phyloP scores from a whole-genome alignment of 2,113 vertebrate genomes.

The Casuarius casuarius region DNA sequence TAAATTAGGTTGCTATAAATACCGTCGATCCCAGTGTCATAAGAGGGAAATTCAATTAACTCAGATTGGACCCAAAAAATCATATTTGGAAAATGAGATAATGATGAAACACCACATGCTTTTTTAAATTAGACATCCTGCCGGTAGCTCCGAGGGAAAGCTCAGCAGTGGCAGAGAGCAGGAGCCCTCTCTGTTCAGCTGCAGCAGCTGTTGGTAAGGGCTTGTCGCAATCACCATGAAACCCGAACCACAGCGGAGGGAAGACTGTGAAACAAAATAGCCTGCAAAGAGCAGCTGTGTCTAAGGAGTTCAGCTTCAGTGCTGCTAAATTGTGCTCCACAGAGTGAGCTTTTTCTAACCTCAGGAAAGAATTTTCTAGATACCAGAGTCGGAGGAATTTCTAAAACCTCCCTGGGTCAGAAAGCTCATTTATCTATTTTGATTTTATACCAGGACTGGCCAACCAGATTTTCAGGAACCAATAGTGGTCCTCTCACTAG shows the following conservation, averaged over 20 bases:
- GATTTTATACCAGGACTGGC: not conserved
- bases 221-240: slow-evolving; percentile 56
- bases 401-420: not conserved
- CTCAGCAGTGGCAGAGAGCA: not conserved
- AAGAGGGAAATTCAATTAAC: slow-evolving; percentile 41
- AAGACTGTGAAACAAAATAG: slow-evolving; percentile 65
- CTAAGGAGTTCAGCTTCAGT: slow-evolving; percentile 18
- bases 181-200: not conserved
- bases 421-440: not conserved
- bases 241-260: slow-evolving; percentile 30
- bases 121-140: not conserved
- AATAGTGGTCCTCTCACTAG: not conserved
- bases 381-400: not conserved
- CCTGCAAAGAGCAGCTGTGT: slow-evolving; percentile 65
- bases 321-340: not conserved
- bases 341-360: not conserved
- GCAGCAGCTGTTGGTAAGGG: slow-evolving; percentile 62
- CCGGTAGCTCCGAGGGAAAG: not conserved
- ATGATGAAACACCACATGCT: not conserved
- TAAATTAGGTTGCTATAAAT: slow-evolving; percentile 64
- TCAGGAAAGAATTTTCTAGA: not conserved
- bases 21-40: slow-evolving; percentile 15
- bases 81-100: slow-evolving; percentile 9
- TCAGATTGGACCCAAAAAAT: not conserved
- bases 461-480: not conserved